Conservation (phyloP, 1,140 invertebrate genomes). For the Penaeus vannamei region DNA sequence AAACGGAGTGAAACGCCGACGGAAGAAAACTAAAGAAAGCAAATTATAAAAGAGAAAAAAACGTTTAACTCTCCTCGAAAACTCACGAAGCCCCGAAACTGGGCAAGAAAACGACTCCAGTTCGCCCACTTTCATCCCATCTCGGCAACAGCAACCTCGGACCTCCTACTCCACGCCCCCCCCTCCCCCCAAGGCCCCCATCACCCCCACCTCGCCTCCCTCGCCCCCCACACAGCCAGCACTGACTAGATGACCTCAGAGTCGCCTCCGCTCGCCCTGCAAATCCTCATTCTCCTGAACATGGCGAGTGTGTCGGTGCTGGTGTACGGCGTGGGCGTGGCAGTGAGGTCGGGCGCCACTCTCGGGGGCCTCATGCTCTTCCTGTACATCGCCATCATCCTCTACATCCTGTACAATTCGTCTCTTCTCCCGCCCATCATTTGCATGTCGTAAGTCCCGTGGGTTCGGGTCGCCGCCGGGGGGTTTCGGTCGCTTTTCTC, state of each 20-base stretch:
- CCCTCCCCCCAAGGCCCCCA: background rate
- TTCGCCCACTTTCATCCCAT: too few species aligned
- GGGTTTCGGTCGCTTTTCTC: background rate
- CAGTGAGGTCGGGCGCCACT: slow-evolving; percentile 34
- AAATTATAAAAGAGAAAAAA: too few species aligned
- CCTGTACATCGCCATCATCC: slow-evolving; percentile 52
- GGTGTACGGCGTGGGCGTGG: slow-evolving; percentile 56
- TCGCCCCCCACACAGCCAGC: background rate
- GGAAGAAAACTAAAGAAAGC: too few species aligned
- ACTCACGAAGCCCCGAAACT: too few species aligned
- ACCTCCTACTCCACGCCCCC: background rate
- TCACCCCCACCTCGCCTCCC: background rate
- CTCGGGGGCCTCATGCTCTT: slow-evolving; percentile 56
- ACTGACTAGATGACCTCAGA: slow-evolving; percentile 3
- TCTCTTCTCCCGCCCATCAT: slow-evolving; percentile 54
- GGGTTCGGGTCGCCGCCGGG: background rate
- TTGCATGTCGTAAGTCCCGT: slow-evolving; percentile 42
- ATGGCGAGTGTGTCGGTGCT: slow-evolving; percentile 62
- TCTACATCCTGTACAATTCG: slow-evolving; percentile 59
- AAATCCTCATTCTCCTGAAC: slow-evolving; percentile 33
- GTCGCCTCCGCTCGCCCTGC: background rate
- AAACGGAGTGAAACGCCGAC: too few species aligned
- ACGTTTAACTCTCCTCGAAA: too few species aligned
- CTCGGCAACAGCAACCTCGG: too few species aligned
- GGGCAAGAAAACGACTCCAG: too few species aligned